Evolutionary conservation across 2,113 vertebrate genomes (phyloP), one percentile per base, ranked within the genome.

Genomic region (Protomyctophum bolini): DNA sequence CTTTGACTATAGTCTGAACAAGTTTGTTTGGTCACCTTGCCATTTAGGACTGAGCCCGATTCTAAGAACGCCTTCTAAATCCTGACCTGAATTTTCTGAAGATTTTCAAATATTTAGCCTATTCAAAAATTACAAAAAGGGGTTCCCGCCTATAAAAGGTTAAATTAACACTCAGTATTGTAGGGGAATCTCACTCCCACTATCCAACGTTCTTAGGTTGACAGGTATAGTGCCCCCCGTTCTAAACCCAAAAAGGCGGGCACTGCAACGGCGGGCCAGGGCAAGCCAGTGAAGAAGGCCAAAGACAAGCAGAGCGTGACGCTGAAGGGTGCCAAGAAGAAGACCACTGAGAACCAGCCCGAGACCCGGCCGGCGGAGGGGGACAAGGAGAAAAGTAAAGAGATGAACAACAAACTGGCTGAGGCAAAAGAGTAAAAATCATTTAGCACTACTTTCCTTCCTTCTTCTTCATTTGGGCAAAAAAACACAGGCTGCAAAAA

Each of bases 371-470:
- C 95, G 0, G 94, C 95, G 11, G 93, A 83, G 80, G 92, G 84
- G 81, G 90, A 88, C 91, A 97, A 96, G 95, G 97, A 98, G 95
- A 97, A 96, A 93, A 97, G 96, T 91, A 97, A 97, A 95, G 97
- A 98, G 96, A 97, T 97, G 92, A 99, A 98, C 96, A 99, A 99
- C 97, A 99, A 99, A 96, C 94, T 99, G 95, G 98, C 98, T 92
- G 98, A 99, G 92, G 98, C 98, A 68, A 99, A 99, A 98, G 97
- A 99, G 96, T 99, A 98, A 98, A 95, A 95, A 94, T 92, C 93
- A 94, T 93, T 92, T 76, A 90, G 91, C 85, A 83, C 92, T 95
- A 94, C 92, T 96, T 97, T 90, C 89, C 91, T 92, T 76, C 73
- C 82, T 90, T 87, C 70, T 84, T 85, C 50, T 81, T 75, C 83